Base-by-base conservation (phyloP, 2,113 vertebrate species). In the Chamaea fasciata region DNA sequence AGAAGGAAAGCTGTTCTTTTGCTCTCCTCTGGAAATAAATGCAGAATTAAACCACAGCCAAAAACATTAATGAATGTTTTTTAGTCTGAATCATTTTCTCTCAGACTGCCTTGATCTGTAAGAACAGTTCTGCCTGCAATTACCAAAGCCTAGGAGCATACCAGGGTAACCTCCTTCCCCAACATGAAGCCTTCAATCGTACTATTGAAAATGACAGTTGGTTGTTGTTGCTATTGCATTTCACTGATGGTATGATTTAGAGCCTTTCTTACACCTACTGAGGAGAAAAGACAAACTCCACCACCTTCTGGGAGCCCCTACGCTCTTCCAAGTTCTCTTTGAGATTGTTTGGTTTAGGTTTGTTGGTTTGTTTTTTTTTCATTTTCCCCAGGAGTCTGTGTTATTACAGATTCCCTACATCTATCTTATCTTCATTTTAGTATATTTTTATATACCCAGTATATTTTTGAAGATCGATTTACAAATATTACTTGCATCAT, bases 221-320 rank as follows among this genome's bases (percentile, higher is more conserved):
- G 12, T 70, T 53, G 41, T 39, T 46, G 42, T 59, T 85, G 57
- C 41, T 92, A 52, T 35, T 89, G 33, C n/a, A 24, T 78, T 88
- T 68, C 71, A 71, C 52, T 33, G 59, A 74, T 95, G 74, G 20
- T 71, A 44, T 81, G 27, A 75, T 83, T 93, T 65, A 81, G 47
- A 86, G 49, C 20, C 76, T 86, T 86, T 78, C 85, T 80, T 87
- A 49, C 2, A 6, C 85, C 33, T 86, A 50, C 71, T 70, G 79
- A 91, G 89, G 62, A 76, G 75, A 88, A 96, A 95, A 92, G 42
- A 71, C 79, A 83, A 92, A 71, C 79, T 90, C 49, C 39, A 89
- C 52, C 10, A 49, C 76, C 50, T 80, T 91, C 28, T 78, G 79
- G 79, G 76, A 97, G 11, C 75, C 42, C 75, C 35, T 39, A 39